Base-by-base conservation (phyloP, 2,888 invertebrate species). In the Oeneis ivallda region DNA sequence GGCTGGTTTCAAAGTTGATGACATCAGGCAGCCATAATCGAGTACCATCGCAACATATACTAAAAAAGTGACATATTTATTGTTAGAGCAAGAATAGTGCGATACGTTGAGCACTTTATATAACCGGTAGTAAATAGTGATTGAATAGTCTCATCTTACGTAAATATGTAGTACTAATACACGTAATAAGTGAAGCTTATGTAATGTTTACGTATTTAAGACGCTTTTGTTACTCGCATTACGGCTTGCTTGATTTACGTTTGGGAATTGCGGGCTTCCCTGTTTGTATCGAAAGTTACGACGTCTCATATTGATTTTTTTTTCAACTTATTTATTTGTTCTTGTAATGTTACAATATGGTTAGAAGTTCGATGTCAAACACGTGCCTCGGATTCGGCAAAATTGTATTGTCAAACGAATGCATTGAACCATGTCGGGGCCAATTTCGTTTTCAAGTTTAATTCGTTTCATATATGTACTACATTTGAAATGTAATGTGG, bases 61-160 rank as follows among this genome's bases (percentile, higher is more conserved):
- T 11, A 17, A 54, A 19, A 17, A 26, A 9, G 11, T 15, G 41
- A 43, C 52, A 61, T 61, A 52, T 61, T 59, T 59, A 49, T 59
- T 59, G 59, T 59, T 59, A 49, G 10, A 50, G 47, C 45, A 53
- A 77, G 61, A 50, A 58, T 62, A 62, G 19, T 49, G 41, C 62
- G 47, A 65, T 65, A 78, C 76, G 74, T 72, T 68, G 71, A 74
- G 72, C 69, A 64, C 64, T 77, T 89, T 85, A 88, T 80, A 82
- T 86, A 89, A 89, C 78, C 86, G 81, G 76, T 77, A 79, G 79
- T 79, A 74, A 74, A 74, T 75, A 80, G 82, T 85, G 86, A 89
- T 88, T 88, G 85, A 88, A 88, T 89, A 85, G 85, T 80, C 80
- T 78, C 83, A 79, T 80, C 86, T 90, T 90, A 88, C 87, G 87